These are phyloP conservation scores for Itoplectis maculator DNA, from an alignment of 2,888 invertebrate genomes.

Conservation along the genomic window DNA sequence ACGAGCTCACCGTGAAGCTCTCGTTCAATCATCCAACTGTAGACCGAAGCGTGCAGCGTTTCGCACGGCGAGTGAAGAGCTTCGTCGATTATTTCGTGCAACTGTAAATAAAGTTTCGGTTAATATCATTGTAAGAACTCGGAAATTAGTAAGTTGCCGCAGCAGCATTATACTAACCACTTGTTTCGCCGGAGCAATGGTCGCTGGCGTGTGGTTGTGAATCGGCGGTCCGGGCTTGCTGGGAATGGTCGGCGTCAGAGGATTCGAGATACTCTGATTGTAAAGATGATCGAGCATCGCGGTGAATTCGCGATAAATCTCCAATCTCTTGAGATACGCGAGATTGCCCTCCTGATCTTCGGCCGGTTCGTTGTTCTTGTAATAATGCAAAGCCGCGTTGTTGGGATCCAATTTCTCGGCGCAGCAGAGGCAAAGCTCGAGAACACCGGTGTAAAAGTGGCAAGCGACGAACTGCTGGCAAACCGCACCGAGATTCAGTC, in stretches of 20 bases:
- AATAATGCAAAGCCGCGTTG: slow-evolving; percentile 94
- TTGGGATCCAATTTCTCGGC: slow-evolving; percentile 96
- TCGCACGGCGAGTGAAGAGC: slow-evolving; percentile 92
- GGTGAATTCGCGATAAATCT: slow-evolving; percentile 95
- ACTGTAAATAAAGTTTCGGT: slow-evolving; percentile 81
- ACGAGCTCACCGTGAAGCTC: slow-evolving; percentile 90
- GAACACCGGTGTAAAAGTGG: slow-evolving; percentile 94
- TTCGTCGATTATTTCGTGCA: slow-evolving; percentile 88
- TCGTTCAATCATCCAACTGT: slow-evolving; percentile 95
- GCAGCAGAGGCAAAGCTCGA: slow-evolving; percentile 94
- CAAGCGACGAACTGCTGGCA: slow-evolving; percentile 93
- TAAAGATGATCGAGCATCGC: slow-evolving; percentile 90
- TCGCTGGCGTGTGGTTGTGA: slow-evolving; percentile 72
- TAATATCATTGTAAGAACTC: not conserved
- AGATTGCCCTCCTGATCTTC: slow-evolving; percentile 94
- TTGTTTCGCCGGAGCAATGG: slow-evolving; percentile 80
- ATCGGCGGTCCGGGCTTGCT: slow-evolving; percentile 82
- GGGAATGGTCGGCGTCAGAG: slow-evolving; percentile 83
- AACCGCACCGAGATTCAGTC: slow-evolving; percentile 93
- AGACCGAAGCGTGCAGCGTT: slow-evolving; percentile 95
- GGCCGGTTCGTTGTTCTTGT: slow-evolving; percentile 92
- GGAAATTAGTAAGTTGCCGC: too few species aligned
- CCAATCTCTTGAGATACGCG: slow-evolving; percentile 92
- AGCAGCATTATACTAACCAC: too few species aligned
- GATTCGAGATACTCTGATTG: slow-evolving; percentile 86